Base-by-base conservation (phyloP, 2,113 vertebrate species). In the Cololabis saira region DNA sequence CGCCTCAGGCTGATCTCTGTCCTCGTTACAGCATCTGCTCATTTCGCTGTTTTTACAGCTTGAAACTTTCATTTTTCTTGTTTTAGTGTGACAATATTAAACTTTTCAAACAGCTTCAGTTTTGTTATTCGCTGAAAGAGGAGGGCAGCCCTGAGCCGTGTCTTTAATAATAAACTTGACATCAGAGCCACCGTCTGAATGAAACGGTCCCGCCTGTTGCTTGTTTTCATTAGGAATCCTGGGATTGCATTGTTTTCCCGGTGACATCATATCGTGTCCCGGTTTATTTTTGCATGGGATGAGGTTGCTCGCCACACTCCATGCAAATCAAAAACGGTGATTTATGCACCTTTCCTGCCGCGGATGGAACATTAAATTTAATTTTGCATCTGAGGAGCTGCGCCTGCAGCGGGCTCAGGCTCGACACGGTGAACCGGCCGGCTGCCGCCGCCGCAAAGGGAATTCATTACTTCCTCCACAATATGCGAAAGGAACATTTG, bases 401-500 rank as follows among this genome's bases (percentile, higher is more conserved):
- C 4, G 75, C 90, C 92, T 79, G 91, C 90, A 78, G 89, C 82
- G 67, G 54, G 90, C 87, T 90, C 90, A 70, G 89, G 85, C 87
- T 77, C 95, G 96, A 97, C 96, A 95, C 87, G 83, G 92, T 95
- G 96, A 96, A 96, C 95, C 89, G 90, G 87, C 94, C 84, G 74
- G 53, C 76, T 57, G 57, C 70, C 41, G 84, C 63, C 41, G 84
- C 91, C 90, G 89, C 91, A 86, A 4, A 85, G 86, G 86, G 90
- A 95, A 97, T 97, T 98, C 97, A 98, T 98, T 96, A 98, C 93
- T 84, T 91, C 93, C 94, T 94, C 91, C 95, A 89, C 93, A 95
- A 97, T 97, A 96, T 96, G 95, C 94, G 94, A 96, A 97, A 95
- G 95, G 92, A 94, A 93, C 94, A 96, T 98, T 96, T 96, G 95